phyloP scores from a whole-genome alignment of 1,140 invertebrate genomes.

The Dinothrombium tinctorium region DNA sequence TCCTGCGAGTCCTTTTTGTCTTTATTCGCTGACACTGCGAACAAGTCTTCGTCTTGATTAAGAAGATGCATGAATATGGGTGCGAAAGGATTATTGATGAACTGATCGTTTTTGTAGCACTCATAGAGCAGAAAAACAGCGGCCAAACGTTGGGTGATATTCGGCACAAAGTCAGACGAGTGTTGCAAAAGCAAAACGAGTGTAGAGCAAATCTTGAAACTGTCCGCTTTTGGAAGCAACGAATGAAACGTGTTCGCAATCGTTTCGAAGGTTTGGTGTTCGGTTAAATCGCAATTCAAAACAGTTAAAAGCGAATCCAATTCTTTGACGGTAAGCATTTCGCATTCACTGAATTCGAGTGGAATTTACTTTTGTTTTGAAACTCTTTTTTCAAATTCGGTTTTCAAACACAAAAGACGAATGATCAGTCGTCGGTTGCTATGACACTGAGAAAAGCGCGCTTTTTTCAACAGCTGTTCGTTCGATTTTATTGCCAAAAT shows the following conservation, averaged over 20 bases:
- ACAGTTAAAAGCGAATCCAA: conserved; percentile 42
- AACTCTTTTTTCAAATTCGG: too few species aligned
- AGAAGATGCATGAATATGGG: conserved; percentile 31
- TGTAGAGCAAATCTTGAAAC: conserved; percentile 36
- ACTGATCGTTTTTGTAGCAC: conserved; percentile 39
- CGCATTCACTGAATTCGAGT: too few species aligned
- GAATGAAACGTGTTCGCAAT: conserved; percentile 42
- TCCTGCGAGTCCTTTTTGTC: too few species aligned
- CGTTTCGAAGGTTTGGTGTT: conserved; percentile 34
- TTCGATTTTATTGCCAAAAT: too few species aligned
- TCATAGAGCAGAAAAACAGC: conserved; percentile 45
- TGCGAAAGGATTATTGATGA: conserved; percentile 42
- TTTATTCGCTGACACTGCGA: too few species aligned
- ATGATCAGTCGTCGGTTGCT: too few species aligned
- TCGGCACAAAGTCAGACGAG: conserved; percentile 34
- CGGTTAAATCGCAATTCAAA: conserved; percentile 36
- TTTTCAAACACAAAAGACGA: too few species aligned
- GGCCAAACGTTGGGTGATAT: conserved; percentile 36
- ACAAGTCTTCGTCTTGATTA: background rate
- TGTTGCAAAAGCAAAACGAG: conserved; percentile 39
- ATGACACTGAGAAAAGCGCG: too few species aligned
- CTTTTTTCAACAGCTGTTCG: too few species aligned
- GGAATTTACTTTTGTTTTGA: too few species aligned
- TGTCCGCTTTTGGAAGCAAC: conserved; percentile 43
- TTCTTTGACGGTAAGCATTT: conserved; percentile 32